These are phyloP conservation scores for Fopius arisanus DNA, from an alignment of 1,140 invertebrate species.

Conservation along the genomic window DNA sequence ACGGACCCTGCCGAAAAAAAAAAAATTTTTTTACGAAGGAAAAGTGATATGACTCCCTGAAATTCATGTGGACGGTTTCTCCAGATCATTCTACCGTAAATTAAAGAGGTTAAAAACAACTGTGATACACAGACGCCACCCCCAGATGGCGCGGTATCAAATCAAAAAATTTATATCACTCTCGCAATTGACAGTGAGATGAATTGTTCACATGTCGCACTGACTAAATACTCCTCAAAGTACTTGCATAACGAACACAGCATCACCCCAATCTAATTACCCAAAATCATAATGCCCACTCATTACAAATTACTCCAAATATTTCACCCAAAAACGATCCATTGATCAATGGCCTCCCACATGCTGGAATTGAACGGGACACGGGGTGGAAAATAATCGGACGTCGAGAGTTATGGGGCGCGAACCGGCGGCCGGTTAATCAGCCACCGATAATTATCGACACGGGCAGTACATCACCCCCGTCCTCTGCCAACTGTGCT, in stretches of 20 bases:
- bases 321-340: background rate
- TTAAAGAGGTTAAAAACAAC: too few species aligned
- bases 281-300: background rate
- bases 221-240: too few species aligned
- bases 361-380: conserved; percentile 30
- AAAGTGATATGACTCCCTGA: background rate
- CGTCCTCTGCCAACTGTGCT: conserved; percentile 40
- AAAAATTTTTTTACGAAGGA: background rate
- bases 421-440: conserved; percentile 65
- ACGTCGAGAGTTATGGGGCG: conserved; percentile 65
- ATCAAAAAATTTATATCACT: too few species aligned
- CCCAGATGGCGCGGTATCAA: too few species aligned
- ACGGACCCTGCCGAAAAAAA: background rate
- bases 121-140: too few species aligned
- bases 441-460: conserved; percentile 67
- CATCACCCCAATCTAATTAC: background rate
- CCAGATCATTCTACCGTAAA: too few species aligned
- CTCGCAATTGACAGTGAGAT: too few species aligned
- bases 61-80: background rate
- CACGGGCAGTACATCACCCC: conserved; percentile 63
- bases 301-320: background rate
- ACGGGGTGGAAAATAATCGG: conserved; percentile 64
- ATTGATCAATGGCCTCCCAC: background rate
- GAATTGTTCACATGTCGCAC: too few species aligned
- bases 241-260: too few species aligned